Base-by-base conservation (phyloP, 1,140 invertebrate genomes). In the Sitobion miscanthi region DNA sequence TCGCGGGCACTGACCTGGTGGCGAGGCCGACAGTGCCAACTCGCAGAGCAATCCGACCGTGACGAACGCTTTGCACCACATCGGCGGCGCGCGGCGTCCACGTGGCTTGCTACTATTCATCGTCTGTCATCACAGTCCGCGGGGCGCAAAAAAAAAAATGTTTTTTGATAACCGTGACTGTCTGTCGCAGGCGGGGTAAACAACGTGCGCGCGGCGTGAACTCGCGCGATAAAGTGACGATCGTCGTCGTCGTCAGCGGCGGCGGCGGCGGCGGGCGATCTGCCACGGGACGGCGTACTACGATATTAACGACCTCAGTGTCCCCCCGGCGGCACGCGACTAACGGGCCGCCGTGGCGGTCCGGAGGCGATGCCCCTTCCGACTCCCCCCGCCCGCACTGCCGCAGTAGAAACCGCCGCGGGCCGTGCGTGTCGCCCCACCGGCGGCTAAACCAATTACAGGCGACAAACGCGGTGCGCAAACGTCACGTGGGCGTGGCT, bases 401-500 rank as follows among this genome's bases (percentile, higher is more conserved):
- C 77, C 77, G 0, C 1, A 1, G 47, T 7, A 35, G 88, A 62
- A 25, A 90, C 25, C 91, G 49, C 89, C 49, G 35, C 77, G 49
- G 91, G 69, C 91, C 91, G 82, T 47, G 82, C 82, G 91, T 69
- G 77, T 83, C 49, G 77, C 91, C 91, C 91, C n/a, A 52, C 77
- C 49, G 77, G 23, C 91, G 82, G 91, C 91, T 93, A 93, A 93
- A 93, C 91, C 91, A 93, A 93, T 93, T 93, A 93, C 91, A 93
- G 82, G 45, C 82, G 77, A 45, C 91, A 42, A 57, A 83, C 77
- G 77, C 38, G 91, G 77, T 93, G 91, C 91, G 91, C 91, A 93
- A 93, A 82, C 82, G 91, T 93, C 49, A 52, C 21, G 77, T 54
- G 82, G 91, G 91, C 91, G 91, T 93, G 91, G 47, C 91, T 30